phyloP scores from a whole-genome alignment of 30 jellyfish, hydroid and myxozoan species.

The Chrysaora quinquecirrha region DNA sequence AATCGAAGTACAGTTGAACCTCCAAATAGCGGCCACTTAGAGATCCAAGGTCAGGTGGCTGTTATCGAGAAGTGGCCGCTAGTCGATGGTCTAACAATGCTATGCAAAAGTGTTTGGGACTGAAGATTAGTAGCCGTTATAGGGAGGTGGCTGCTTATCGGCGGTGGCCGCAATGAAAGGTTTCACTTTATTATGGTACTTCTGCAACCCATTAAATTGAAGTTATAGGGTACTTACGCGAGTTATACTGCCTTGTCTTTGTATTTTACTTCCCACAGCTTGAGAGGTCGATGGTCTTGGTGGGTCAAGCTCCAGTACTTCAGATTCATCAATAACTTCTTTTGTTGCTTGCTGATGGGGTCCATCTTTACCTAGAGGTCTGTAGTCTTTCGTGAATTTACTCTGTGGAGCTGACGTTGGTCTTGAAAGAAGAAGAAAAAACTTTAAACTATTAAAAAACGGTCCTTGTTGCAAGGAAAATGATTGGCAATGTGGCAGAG shows the following conservation, averaged over 20 bases:
- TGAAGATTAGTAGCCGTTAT: no score
- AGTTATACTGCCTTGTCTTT: background rate
- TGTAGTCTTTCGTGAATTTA: constrained; percentile 21
- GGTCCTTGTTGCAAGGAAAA: no score
- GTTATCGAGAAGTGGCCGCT: no score
- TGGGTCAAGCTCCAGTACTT: constrained; percentile 2
- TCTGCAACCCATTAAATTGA: no score
- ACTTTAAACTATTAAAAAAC: background rate
- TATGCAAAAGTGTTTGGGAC: no score
- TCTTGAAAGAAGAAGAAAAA: constrained; percentile 10
- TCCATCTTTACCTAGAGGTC: constrained; percentile 27
- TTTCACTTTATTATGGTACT: no score
- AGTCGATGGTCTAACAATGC: no score
- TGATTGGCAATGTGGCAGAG: no score
- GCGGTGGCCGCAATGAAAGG: no score
- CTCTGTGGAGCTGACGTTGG: constrained; percentile 80
- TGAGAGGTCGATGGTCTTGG: constrained; percentile 38
- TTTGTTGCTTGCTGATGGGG: constrained; percentile 15
- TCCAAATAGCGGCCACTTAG: background rate
- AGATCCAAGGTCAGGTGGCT: no score
- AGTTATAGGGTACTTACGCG: constrained; percentile 15
- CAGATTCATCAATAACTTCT: constrained; percentile 23
- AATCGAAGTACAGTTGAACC: background rate
- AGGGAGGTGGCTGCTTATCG: no score
- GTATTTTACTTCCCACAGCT: background rate